Conservation (phyloP, 2,888 invertebrate species). For the Oscheius sp. region DNA sequence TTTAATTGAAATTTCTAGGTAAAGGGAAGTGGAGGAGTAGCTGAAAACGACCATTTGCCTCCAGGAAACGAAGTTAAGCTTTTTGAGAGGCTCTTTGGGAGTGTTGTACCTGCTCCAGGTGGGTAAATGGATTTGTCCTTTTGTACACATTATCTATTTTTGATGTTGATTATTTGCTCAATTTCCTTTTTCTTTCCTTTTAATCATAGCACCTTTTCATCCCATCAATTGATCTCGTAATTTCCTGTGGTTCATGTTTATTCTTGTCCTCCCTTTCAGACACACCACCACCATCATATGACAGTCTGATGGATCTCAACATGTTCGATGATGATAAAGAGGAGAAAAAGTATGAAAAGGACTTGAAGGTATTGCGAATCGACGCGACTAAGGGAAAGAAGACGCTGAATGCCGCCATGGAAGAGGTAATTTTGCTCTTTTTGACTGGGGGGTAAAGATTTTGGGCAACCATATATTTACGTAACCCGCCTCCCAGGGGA, state of each 20-base stretch:
- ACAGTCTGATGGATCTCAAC: slow-evolving; percentile 38
- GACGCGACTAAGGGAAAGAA: slow-evolving; percentile 52
- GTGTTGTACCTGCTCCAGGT: slow-evolving; percentile 17
- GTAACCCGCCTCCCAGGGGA: background rate
- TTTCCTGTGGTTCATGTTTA: background rate
- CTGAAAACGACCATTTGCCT: slow-evolving; percentile 16
- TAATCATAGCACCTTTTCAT: background rate
- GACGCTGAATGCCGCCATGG: slow-evolving; percentile 42
- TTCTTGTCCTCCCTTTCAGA: slow-evolving; percentile 2
- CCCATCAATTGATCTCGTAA: background rate
- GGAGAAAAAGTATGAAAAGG: slow-evolving; percentile 46
- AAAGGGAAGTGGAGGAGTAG: slow-evolving; percentile 34
- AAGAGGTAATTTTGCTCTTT: slow-evolving; percentile 37
- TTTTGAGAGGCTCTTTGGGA: slow-evolving; percentile 46
- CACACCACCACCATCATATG: slow-evolving; percentile 12
- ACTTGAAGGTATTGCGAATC: slow-evolving; percentile 38
- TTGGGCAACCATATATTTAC: slow-evolving; percentile 8
- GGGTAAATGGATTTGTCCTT: background rate
- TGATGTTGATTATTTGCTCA: background rate
- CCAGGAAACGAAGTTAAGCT: slow-evolving; percentile 57
- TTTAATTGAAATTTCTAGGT: slow-evolving; percentile 28
- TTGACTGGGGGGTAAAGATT: slow-evolving; percentile 2
- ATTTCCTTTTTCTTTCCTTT: background rate
- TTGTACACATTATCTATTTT: no score
- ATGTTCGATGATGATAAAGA: slow-evolving; percentile 55